phyloP scores from a whole-genome alignment of 2,888 invertebrate genomes.

The Teleogryllus oceanicus region DNA sequence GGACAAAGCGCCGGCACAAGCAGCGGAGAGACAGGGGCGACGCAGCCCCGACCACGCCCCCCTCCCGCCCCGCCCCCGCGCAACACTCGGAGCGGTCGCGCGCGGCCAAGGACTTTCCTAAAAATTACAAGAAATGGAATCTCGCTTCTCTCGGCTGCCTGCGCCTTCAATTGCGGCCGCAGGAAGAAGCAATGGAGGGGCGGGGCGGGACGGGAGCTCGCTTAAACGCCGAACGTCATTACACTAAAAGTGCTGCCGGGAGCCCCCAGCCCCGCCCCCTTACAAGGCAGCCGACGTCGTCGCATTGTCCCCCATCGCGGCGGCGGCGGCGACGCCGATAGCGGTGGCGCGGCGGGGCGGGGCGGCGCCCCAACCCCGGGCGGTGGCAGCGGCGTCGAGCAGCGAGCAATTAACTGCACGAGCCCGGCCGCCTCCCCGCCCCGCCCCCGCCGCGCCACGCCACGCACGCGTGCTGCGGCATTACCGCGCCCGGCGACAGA shows the following conservation, averaged over 20 bases:
- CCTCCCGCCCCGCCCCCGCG: no score
- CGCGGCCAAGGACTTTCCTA: slow-evolving; percentile 18
- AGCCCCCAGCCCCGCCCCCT: neutral
- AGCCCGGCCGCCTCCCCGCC: neutral
- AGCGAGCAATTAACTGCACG: slow-evolving; percentile 18
- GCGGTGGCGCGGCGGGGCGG: neutral
- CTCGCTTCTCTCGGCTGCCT: neutral
- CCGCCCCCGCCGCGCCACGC: neutral
- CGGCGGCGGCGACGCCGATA: neutral
- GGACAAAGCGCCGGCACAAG: neutral
- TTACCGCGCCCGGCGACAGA: slow-evolving; percentile 5
- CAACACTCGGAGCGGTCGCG: neutral
- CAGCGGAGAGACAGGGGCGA: neutral
- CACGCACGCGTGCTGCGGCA: neutral
- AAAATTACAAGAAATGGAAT: slow-evolving; percentile 3
- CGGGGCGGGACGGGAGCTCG: neutral
- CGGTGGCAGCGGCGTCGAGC: neutral
- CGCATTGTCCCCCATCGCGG: neutral
- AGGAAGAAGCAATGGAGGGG: neutral
- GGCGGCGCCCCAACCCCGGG: no score
- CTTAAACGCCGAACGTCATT: slow-evolving; percentile 18
- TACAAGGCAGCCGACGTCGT: neutral
- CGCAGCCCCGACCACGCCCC: no score
- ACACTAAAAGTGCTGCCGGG: neutral
- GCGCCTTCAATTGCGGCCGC: neutral